Evolutionary conservation across 2,888 invertebrate species (phyloP), one percentile per base, ranked within the genome.

Genomic region (Thereva nobilitata): DNA sequence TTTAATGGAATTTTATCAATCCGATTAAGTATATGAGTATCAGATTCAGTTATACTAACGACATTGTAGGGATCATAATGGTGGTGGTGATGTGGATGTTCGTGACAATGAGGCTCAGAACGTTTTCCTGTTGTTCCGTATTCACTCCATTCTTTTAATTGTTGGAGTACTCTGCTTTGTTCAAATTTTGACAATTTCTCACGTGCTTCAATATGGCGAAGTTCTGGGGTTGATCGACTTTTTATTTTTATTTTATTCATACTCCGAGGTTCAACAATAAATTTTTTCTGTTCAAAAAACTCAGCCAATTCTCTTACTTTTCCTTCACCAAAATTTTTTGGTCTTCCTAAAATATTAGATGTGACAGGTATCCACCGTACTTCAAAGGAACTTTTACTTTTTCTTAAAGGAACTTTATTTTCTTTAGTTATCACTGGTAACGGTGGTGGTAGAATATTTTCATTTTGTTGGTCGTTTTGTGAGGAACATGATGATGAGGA

Each of bases 301-400:
- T 87, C 87, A 0, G 89, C 84, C 67, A 91, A 80, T 47, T 87
- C 88, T 67, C 87, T 88, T 0, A 91, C 90, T 77, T 87, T 86
- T 1, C 89, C 89, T 67, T 85, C 85, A 0, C 89, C 87, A 23
- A 89, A 85, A 66, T 72, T 6, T 70, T 72, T 71, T 66, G 55
- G 67, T 42, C 47, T 40, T 7, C 66, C 67, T 8, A 57, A 41
- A 38, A 52, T 50, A 40, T 71, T 71, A 54, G 67, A 59, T 65
- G 61, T 44, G 40, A 34, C n/a, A 9, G 54, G 54, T 38, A 54
- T 12, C 55, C 54, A 64, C 40, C 64, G 64, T 12, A 55, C 70
- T 73, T 72, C 70, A 66, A 74, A 77, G 75, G 77, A 77, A 78
- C 77, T 76, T 75, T 75, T 74, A 68, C 70, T 73, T 72, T 72